Evolutionary conservation across 1,140 invertebrate genomes (phyloP), one percentile per base, ranked within the genome.

Genomic region (Physella acuta): DNA sequence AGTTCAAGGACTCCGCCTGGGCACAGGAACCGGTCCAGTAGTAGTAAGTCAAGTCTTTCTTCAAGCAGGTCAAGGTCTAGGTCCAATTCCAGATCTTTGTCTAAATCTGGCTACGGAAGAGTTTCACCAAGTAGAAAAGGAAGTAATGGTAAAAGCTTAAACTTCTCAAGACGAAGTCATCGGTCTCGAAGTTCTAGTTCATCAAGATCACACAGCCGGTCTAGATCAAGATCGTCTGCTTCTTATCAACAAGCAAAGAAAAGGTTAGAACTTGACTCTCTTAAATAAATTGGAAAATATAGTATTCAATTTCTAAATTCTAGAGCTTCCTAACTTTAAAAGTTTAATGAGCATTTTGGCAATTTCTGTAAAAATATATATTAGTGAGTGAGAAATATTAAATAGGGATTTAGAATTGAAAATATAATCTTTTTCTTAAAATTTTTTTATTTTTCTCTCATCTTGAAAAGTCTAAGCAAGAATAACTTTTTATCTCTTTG

Each of bases 211-310:
- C 68, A 61, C 16, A 74, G 68, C 28, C 71, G 63, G 39, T 73
- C 65, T 49, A 70, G 73, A 26, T 79, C 75, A 55, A 78, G 70
- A 24, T 74, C 70, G 49, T 24, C 26, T 33, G 28, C 64, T 56
- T 86, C 84, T 16, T 77, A 80, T 52, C 81, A 83, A 34, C 76
- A 82, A 30, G 71, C 71, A 8, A n/a, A 16, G 20, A 55, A 36
- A 24, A 64, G 62, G 62, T 64, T n/a, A n/a, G n/a, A n/a, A n/a
- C n/a, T n/a, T n/a, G n/a, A n/a, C n/a, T n/a, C n/a, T n/a, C n/a
- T n/a, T n/a, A n/a, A n/a, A n/a, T n/a, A n/a, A n/a, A n/a, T n/a
- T n/a, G n/a, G n/a, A n/a, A n/a, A n/a, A n/a, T n/a, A n/a, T n/a
- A n/a, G n/a, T n/a, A n/a, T n/a, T n/a, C n/a, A n/a, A n/a, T n/a